phyloP scores from a whole-genome alignment of 2,888 invertebrate genomes.

The Ethmia dodecea region DNA sequence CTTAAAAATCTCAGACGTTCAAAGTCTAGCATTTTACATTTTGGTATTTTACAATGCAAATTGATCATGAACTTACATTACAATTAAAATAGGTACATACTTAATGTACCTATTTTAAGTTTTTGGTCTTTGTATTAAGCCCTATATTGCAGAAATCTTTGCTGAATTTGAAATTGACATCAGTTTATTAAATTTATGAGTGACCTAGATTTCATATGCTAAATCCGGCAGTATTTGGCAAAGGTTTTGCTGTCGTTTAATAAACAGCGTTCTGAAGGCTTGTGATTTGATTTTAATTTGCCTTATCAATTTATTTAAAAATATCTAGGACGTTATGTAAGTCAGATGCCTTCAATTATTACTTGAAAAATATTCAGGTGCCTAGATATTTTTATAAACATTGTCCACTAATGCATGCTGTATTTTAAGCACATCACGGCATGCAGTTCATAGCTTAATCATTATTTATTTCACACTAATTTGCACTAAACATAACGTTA shows the following conservation, averaged over 20 bases:
- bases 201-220: slow-evolving; percentile 5
- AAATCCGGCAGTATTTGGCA: no score
- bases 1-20: slow-evolving; percentile 2
- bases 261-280: no score
- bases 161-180: not conserved
- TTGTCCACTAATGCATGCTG: slow-evolving; percentile 30
- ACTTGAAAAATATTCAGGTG: slow-evolving; percentile 2
- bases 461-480: slow-evolving; percentile 42
- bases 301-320: slow-evolving; percentile 5
- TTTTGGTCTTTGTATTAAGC: slow-evolving; percentile 25
- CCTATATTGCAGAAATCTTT: slow-evolving; percentile 10
- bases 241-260: not conserved
- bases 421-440: slow-evolving; percentile 31
- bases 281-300: slow-evolving; percentile 1
- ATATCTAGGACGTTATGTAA: slow-evolving; percentile 14
- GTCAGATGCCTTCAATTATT: no score
- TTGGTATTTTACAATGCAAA: slow-evolving; percentile 1
- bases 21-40: not conserved
- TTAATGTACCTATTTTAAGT: slow-evolving; percentile 20
- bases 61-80: slow-evolving; percentile 11
- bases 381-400: slow-evolving; percentile 26
- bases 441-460: slow-evolving; percentile 52
- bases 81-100: no score
- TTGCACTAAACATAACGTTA: slow-evolving; percentile 46
- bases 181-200: not conserved